Evolutionary conservation across 2,113 vertebrate genomes (phyloP).

Genomic region (Oenanthe melanoleuca): DNA sequence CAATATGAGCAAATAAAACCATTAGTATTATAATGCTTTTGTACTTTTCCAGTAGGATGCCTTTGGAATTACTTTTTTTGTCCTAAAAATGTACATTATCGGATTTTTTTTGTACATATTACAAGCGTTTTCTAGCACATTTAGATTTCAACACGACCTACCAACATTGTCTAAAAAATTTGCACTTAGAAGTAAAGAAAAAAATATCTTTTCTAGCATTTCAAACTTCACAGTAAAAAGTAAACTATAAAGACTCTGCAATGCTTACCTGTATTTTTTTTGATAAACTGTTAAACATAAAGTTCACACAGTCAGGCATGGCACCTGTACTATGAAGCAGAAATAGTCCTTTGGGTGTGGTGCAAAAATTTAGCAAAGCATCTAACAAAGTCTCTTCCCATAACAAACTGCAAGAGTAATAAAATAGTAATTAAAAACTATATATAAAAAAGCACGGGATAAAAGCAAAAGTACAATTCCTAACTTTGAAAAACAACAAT

Average conservation of each 20-base stretch:
- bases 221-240: background rate
- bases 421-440: background rate
- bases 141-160: background rate
- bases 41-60: background rate
- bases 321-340: slow-evolving; percentile 90
- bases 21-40: background rate
- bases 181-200: background rate
- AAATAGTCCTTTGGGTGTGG: slow-evolving; percentile 89
- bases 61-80: background rate
- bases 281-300: slow-evolving; percentile 88
- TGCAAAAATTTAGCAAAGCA: slow-evolving; percentile 89
- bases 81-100: background rate
- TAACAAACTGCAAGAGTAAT: slow-evolving; percentile 74
- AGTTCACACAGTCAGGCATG: slow-evolving; percentile 84
- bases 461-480: background rate
- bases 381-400: slow-evolving; percentile 94
- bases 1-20: background rate
- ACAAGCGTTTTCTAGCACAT: background rate
- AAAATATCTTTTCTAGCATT: background rate
- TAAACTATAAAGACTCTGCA: background rate
- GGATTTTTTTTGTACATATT: background rate
- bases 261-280: slow-evolving; percentile 88
- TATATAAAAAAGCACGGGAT: background rate
- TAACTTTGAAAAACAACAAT: background rate
- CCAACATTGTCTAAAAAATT: background rate